Evolutionary conservation across 2,113 vertebrate genomes (phyloP).

Genomic region (Rhodinocichla rosea): DNA sequence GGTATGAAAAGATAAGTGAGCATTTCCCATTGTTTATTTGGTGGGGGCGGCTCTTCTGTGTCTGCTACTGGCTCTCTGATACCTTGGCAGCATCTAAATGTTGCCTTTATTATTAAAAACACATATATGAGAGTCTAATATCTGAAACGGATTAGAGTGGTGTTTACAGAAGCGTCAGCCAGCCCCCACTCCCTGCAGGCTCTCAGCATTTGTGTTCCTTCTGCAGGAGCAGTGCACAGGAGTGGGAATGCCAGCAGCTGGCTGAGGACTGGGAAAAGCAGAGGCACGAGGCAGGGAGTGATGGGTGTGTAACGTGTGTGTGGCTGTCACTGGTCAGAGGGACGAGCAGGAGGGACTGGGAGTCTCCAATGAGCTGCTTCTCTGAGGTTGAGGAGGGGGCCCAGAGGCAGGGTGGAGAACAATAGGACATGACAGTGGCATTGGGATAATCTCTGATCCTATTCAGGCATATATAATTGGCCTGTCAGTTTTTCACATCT

Average conservation of each 20-base stretch:
- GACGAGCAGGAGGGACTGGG: background rate
- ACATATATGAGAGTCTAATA: constrained; percentile 44
- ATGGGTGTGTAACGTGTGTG: background rate
- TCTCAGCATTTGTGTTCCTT: background rate
- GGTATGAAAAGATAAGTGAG: constrained; percentile 57
- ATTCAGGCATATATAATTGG: constrained; percentile 32
- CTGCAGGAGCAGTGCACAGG: background rate
- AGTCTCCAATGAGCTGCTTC: background rate
- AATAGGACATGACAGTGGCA: background rate
- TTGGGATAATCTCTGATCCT: constrained; percentile 5
- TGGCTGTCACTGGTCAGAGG: accelerated
- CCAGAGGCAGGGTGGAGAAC: background rate
- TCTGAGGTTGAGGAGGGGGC: background rate
- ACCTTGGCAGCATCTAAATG: constrained; percentile 54
- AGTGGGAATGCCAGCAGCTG: background rate
- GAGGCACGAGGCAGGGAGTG: background rate
- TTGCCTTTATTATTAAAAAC: constrained; percentile 52
- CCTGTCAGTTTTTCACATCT: constrained; percentile 35
- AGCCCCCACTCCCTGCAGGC: background rate
- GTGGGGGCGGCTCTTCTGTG: constrained; percentile 17
- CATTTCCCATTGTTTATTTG: constrained; percentile 59
- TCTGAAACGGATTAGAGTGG: constrained; percentile 41
- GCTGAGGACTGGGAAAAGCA: background rate
- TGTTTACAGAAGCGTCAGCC: constrained; percentile 9
- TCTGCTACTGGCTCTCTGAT: background rate